These are phyloP conservation scores for Muscicapa comitata DNA, from an alignment of 2,797 vertebrate species.

Conservation along the genomic window DNA sequence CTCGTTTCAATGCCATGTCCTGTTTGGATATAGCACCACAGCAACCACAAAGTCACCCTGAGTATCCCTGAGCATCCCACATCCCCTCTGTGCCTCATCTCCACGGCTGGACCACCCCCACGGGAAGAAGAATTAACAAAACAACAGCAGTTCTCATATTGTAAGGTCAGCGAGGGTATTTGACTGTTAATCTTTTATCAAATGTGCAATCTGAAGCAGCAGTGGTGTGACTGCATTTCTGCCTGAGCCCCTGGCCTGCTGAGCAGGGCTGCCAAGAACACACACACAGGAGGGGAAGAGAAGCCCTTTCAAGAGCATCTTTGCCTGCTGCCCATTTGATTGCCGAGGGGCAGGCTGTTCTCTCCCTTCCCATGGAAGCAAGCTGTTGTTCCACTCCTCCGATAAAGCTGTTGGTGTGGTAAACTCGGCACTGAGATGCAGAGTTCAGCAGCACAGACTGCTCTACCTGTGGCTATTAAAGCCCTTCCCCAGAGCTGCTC, in stretches of 20 bases:
- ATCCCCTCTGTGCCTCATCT: not conserved
- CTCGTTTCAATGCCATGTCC: not conserved
- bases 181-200: not conserved
- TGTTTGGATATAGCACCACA: not conserved
- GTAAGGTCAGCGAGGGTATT: not conserved
- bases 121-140: not conserved
- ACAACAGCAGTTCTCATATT: not conserved
- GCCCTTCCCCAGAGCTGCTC: not conserved
- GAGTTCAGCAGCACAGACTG: not conserved
- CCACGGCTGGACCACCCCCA: not conserved
- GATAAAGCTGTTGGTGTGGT: not conserved
- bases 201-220: not conserved
- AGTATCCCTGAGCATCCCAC: not conserved
- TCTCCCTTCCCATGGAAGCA: not conserved
- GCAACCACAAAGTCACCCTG: not conserved
- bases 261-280: not conserved
- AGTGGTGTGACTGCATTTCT: not conserved
- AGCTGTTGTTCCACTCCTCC: conserved; percentile 22
- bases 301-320: not conserved
- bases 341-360: not conserved
- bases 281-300: not conserved
- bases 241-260: not conserved
- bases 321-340: not conserved
- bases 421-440: not conserved
- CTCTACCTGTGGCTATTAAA: not conserved